Evolutionary conservation across 2,797 vertebrate species (phyloP).

Genomic region (Poeciliopsis turneri): DNA sequence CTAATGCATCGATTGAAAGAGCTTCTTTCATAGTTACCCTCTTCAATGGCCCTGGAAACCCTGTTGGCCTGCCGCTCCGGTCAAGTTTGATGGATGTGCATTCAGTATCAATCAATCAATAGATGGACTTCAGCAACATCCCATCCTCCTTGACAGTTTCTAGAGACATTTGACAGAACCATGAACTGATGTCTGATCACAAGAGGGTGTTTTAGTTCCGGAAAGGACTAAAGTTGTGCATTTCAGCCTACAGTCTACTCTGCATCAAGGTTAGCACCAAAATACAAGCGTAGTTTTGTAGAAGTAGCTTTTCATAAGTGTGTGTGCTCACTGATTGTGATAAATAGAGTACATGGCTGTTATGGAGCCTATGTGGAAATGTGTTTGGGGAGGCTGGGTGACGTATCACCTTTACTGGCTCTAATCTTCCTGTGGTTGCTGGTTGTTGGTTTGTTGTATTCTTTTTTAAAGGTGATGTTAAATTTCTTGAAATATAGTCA

Average conservation of each 20-base stretch:
- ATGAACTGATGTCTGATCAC: neutral
- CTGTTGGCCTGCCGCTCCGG: neutral
- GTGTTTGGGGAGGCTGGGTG: neutral
- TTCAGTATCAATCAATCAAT: neutral
- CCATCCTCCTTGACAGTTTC: neutral
- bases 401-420: neutral
- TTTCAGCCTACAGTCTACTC: neutral
- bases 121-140: neutral
- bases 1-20: neutral
- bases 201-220: neutral
- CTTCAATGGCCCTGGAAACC: conserved; percentile 8
- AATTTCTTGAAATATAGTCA: neutral
- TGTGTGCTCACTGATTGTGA: too few relatives aligned
- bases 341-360: neutral
- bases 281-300: neutral
- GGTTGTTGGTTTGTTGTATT: neutral
- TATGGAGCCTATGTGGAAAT: conserved; percentile 1
- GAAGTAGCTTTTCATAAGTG: neutral
- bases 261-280: neutral
- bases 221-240: neutral
- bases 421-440: neutral
- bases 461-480: neutral
- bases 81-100: neutral
- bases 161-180: neutral
- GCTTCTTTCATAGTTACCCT: neutral